Evolutionary conservation across 2,888 invertebrate genomes (phyloP).

Genomic region (Alloplasta piceator): DNA sequence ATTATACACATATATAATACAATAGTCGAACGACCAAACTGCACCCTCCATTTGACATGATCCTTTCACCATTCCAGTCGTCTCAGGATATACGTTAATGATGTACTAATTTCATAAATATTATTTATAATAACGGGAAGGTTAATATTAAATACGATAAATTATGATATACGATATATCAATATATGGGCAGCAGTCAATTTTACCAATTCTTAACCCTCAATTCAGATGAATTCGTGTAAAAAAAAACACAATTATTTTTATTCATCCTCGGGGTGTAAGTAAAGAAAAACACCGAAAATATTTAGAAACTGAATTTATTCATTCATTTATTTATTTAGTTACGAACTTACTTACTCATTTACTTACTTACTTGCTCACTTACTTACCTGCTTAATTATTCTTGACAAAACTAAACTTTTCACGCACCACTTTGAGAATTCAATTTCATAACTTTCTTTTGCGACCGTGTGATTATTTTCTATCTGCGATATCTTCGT

Average conservation of each 20-base stretch:
- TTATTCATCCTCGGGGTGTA: conserved; percentile 40
- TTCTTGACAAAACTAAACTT: too few species aligned
- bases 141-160: conserved; percentile 12
- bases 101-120: conserved; percentile 39
- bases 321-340: too few species aligned
- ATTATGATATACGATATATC: background rate
- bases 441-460: too few species aligned
- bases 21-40: conserved; percentile 32
- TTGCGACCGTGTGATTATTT: too few species aligned
- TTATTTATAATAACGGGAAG: conserved; percentile 27
- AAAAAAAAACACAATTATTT: background rate
- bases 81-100: conserved; percentile 47
- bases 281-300: too few species aligned
- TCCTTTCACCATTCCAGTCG: conserved; percentile 59
- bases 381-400: too few species aligned
- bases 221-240: too few species aligned
- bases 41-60: conserved; percentile 50
- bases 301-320: too few species aligned
- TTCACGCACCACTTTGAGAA: too few species aligned
- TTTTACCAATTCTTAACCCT: background rate
- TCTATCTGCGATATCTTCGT: too few species aligned
- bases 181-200: background rate
- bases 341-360: too few species aligned
- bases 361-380: too few species aligned
- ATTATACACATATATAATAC: background rate